Evolutionary conservation across 1,140 invertebrate genomes (phyloP).

Genomic region (Triops longicaudatus): DNA sequence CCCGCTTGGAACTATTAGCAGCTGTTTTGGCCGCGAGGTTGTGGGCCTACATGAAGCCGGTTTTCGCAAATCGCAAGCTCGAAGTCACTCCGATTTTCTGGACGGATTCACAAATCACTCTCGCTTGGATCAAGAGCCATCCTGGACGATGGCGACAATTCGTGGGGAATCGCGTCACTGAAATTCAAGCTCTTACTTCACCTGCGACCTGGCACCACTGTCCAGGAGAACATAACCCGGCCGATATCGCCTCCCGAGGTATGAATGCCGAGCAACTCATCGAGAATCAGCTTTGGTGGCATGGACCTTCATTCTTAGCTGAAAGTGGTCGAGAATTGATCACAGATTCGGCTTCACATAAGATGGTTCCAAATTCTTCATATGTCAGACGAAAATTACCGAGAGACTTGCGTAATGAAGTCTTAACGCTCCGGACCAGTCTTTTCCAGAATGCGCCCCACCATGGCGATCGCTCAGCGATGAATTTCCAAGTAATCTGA

Average conservation of each 20-base stretch:
- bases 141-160: slow-evolving; percentile 37
- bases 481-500: slow-evolving; percentile 38
- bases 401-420: slow-evolving; percentile 31
- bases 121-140: slow-evolving; percentile 37
- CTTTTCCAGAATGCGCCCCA: slow-evolving; percentile 41
- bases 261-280: neutral
- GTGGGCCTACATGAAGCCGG: neutral
- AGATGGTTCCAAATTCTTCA: slow-evolving; percentile 36
- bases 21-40: slow-evolving; percentile 27
- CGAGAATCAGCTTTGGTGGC: too few species aligned
- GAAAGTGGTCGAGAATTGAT: too few species aligned
- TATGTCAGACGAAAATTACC: slow-evolving; percentile 33
- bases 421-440: slow-evolving; percentile 38
- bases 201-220: slow-evolving; percentile 32
- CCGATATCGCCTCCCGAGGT: slow-evolving; percentile 33
- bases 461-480: slow-evolving; percentile 38
- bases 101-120: slow-evolving; percentile 38
- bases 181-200: slow-evolving; percentile 34
- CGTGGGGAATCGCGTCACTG: slow-evolving; percentile 38
- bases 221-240: slow-evolving; percentile 33
- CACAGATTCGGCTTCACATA: slow-evolving; percentile 36
- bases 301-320: too few species aligned
- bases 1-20: slow-evolving; percentile 29
- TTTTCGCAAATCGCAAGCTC: neutral
- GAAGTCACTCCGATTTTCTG: slow-evolving; percentile 25